A percentile compares a stretch with the other conserved stretches of the same genome.
Evolutionary conservation across 2,113 vertebrate genomes (phyloP).

Genomic region (Jacana jacana): DNA sequence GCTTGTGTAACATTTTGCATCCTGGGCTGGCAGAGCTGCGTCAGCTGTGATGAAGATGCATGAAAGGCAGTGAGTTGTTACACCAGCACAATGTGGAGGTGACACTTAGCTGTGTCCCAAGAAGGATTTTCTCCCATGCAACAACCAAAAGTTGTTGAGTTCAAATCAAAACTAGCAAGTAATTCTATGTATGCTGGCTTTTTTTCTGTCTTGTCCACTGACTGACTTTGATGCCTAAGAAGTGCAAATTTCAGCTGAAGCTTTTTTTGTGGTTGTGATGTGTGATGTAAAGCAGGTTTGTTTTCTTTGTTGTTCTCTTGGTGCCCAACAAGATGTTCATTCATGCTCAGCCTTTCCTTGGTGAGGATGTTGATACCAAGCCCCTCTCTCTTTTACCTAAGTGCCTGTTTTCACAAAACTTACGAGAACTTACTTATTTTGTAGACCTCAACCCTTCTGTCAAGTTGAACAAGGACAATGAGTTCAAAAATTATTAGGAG

Average conservation of each 20-base stretch:
- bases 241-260: not conserved
- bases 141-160: not conserved
- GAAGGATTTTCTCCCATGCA: not conserved
- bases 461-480: not conserved
- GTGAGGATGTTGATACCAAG: fast-evolving
- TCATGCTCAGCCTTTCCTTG: fast-evolving
- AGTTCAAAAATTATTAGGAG: constrained; percentile 26
- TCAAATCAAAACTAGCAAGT: not conserved
- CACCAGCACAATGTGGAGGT: fast-evolving
- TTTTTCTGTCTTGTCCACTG: not conserved
- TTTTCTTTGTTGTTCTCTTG: not conserved
- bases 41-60: not conserved
- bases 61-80: not conserved
- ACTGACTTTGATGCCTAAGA: not conserved
- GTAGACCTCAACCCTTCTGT: constrained; percentile 8
- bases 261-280: not conserved
- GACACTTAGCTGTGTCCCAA: not conserved
- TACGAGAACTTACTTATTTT: not conserved
- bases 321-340: fast-evolving
- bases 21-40: not conserved
- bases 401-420: not conserved
- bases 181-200: not conserved
- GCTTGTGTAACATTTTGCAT: not conserved
- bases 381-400: not conserved
- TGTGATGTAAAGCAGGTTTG: not conserved